A percentile compares a stretch with the other conserved stretches of the same genome.
phyloP scores from a whole-genome alignment of 2,113 vertebrate genomes.

The Empidonax traillii region DNA sequence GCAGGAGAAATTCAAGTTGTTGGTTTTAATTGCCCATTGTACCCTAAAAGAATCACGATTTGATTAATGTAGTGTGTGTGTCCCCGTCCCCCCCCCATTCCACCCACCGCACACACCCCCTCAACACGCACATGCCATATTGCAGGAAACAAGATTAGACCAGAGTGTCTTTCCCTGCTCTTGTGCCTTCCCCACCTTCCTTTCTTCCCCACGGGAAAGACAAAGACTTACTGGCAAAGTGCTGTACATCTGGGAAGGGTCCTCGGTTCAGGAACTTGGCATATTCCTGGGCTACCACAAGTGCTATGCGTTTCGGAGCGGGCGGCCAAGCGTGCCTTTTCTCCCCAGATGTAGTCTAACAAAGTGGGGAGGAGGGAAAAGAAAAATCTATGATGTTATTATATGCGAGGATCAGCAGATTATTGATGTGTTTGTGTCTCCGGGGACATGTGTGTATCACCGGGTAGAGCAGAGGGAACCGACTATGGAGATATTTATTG shows the following conservation, averaged over 20 bases:
- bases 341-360: neutral
- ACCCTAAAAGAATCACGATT: neutral
- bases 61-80: neutral
- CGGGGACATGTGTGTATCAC: neutral
- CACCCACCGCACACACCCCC: rapidly evolving
- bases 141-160: neutral
- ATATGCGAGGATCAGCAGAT: neutral
- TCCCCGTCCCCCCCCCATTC: neutral
- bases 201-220: neutral
- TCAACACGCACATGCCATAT: neutral
- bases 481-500: neutral
- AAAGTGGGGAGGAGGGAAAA: neutral
- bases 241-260: neutral
- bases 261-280: neutral
- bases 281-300: neutral
- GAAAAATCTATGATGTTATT: neutral
- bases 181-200: neutral
- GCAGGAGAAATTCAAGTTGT: neutral
- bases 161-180: neutral
- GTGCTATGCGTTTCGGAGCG: neutral
- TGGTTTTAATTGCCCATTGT: neutral
- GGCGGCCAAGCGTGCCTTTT: rapidly evolving
- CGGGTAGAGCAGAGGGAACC: neutral
- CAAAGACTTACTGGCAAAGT: neutral
- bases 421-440: neutral